A percentile compares a stretch with the other conserved stretches of the same genome.
Conservation (phyloP, 2,113 vertebrate genomes). For the Isurus oxyrinchus region DNA sequence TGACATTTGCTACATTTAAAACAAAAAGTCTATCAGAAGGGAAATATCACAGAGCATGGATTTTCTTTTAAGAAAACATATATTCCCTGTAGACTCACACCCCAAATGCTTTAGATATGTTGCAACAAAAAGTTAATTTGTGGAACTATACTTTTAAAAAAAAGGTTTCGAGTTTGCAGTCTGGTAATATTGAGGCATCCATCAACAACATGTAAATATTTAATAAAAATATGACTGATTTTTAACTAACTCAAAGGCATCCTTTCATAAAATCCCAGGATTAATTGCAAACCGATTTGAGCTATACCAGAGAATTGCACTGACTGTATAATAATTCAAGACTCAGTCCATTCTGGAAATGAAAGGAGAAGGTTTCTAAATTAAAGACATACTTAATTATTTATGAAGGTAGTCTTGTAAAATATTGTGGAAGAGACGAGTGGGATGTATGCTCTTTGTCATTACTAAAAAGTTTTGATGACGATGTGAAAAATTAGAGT, state of each 20-base stretch:
- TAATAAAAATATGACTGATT: neutral
- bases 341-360: neutral
- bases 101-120: neutral
- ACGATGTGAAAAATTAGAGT: neutral
- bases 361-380: neutral
- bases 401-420: neutral
- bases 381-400: neutral
- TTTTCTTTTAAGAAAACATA: no score
- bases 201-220: neutral
- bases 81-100: neutral
- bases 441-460: neutral
- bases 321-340: neutral
- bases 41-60: neutral
- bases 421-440: neutral
- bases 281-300: neutral
- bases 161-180: neutral
- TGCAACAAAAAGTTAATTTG: neutral
- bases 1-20: neutral
- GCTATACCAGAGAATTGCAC: neutral
- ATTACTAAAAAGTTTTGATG: neutral
- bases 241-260: neutral
- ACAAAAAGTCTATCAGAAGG: neutral
- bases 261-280: neutral
- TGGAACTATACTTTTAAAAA: neutral
- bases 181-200: neutral